These are phyloP conservation scores for zebrafish (Danio rerio) DNA, from an alignment of 2,113 vertebrate genomes.

Conservation along the genomic window GRCz12tu NC_133195.1:30680001-30680500, in stretches of 20 bases:
- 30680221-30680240: constrained; percentile 1
- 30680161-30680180: constrained; percentile 13
- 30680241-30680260: too few relatives aligned
- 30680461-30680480: not conserved
- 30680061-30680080: not conserved
- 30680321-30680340: not conserved
- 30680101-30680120: too few relatives aligned
- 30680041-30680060: not conserved
- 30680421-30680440: not conserved
- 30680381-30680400: not conserved
- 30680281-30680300: not conserved
- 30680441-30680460: not conserved
- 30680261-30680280: not conserved
- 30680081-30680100: not conserved
- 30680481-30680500: not conserved
- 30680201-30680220: not conserved
- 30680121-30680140: not conserved
- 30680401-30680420: not conserved
- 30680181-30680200: not conserved
- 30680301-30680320: too few relatives aligned
- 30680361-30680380: not conserved
- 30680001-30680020: too few relatives aligned
- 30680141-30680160: constrained; percentile 8
- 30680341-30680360: not conserved
- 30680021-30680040: too few relatives aligned